Base-by-base conservation (phyloP, 2,113 vertebrate genomes). In the Prietella phreatophila region DNA sequence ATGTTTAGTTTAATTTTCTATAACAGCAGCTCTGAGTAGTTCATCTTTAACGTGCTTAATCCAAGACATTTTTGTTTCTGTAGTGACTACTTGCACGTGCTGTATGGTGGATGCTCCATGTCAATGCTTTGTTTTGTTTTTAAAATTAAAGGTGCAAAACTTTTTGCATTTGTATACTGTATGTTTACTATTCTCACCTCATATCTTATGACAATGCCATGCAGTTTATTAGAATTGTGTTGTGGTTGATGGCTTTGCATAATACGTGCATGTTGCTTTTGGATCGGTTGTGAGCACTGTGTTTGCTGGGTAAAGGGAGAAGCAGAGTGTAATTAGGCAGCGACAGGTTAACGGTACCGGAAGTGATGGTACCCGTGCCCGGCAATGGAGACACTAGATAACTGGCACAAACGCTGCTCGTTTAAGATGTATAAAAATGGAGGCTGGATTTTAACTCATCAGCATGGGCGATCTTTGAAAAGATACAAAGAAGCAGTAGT, bases 391-490 rank as follows among this genome's bases (percentile, higher is more conserved):
- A 89, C 91, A 90, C 87, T 86, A 90, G 89, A 91, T 87, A 30
- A 61, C 81, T 94, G 92, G 92, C 93, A 92, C 42, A 39, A 76
- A 53, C 78, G 92, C 91, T 92, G 91, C 88, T 93, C 92, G 94
- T 94, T 47, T 94, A 92, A 94, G 93, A 93, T 92, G 93, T 93
- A 93, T 93, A 94, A 94, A 94, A 94, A 93, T 92, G 91, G 90
- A 91, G 92, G 92, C 93, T 93, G 92, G 92, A 91, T 83, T 91
- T 93, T 93, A 86, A 91, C 92, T 89, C 91, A 91, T 86, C 88
- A 91, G 84, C 88, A 85, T 87, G 90, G 91, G 85, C 90, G 91
- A 86, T 92, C 91, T 90, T 92, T 91, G 30, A 83, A 93, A 93
- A 92, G 91, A 88, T 93, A 93, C 94, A 94, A 92, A 90, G 89